Base-by-base conservation (phyloP, 2,797 vertebrate genomes). In the Dendrocincla tyrannina region DNA sequence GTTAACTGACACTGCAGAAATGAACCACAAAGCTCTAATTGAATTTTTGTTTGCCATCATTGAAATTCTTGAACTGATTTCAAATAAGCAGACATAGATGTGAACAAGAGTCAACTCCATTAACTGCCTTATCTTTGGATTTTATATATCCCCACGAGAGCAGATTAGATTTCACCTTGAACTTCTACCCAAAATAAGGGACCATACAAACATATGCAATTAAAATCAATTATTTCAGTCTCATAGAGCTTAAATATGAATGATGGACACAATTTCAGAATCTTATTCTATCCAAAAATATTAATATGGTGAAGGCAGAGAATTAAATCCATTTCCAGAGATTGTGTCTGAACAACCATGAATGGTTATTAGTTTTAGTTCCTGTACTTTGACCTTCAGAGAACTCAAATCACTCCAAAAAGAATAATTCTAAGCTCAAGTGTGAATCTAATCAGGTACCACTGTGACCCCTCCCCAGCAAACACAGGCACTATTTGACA, bases 91-190 rank as follows among this genome's bases (percentile, higher is more conserved):
- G 72, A 60, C 84, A 64, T 72, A 75, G 89, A 72, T 80, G 24
- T 17, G 27, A 91, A 63, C 56, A 72, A 93, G 73, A 90, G 68
- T 60, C 97, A 89, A 93, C 86, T 73, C 89, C 89, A 96, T 94
- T 97, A 96, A 96, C 89, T 96, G 89, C 55, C 82, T 84, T 93
- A 74, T 90, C 79, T 96, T 87, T 91, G 68, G 49, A 74, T 93
- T 75, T 70, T 69, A 58, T 53, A 52, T 49, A 56, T 37, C 37
- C 67, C 88, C 83, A 83, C 69, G 39, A 79, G 80, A 91, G 76
- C 17, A 39, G 85, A 96, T 95, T 81, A 93, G 64, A 94, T 75
- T 92, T 56, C 56, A 91, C 59, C 83, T 96, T 93, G 95, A 96
- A 93, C 81, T 90, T 55, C 41, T 52, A 70, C 28, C 52, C 66